A percentile compares a stretch with the other conserved stretches of the same genome.
phyloP scores from a whole-genome alignment of 2,113 vertebrate genomes.

The Syrmaticus mikado region DNA sequence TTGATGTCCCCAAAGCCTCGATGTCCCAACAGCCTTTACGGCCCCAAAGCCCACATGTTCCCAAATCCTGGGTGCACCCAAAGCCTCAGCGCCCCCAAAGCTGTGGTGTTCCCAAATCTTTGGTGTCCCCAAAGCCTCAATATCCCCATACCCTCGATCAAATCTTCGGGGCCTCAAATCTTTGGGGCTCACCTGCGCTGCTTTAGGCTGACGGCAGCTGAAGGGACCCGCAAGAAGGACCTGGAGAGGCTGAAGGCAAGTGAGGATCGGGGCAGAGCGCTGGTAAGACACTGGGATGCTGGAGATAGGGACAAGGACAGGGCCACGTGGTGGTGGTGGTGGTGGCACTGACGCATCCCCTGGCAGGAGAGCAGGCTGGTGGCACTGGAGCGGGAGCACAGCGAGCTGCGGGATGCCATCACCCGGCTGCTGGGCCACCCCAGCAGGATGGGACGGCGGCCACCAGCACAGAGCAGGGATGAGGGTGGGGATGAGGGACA shows the following conservation, averaged over 20 bases:
- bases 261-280: not conserved
- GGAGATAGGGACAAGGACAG: not conserved
- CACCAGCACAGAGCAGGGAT: fast-evolving
- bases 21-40: not conserved
- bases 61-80: not conserved
- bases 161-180: too few relatives aligned
- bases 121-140: not conserved
- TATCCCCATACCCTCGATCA: not conserved
- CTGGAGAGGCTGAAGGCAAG: slow-evolving; percentile 77
- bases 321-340: not conserved
- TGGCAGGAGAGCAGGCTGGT: slow-evolving; percentile 60
- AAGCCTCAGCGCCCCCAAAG: not conserved
- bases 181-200: too few relatives aligned
- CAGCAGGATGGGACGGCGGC: not conserved
- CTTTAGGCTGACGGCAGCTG: slow-evolving; percentile 80
- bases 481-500: not conserved
- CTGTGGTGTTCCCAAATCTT: not conserved
- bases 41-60: not conserved
- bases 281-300: not conserved
- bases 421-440: not conserved
- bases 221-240: slow-evolving; percentile 84
- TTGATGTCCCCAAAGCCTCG: too few relatives aligned
- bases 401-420: slow-evolving; percentile 31
- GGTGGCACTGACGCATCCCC: not conserved
- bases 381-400: slow-evolving; percentile 48